phyloP scores from a whole-genome alignment of 2,888 invertebrate genomes.

The Bombylius discolor region DNA sequence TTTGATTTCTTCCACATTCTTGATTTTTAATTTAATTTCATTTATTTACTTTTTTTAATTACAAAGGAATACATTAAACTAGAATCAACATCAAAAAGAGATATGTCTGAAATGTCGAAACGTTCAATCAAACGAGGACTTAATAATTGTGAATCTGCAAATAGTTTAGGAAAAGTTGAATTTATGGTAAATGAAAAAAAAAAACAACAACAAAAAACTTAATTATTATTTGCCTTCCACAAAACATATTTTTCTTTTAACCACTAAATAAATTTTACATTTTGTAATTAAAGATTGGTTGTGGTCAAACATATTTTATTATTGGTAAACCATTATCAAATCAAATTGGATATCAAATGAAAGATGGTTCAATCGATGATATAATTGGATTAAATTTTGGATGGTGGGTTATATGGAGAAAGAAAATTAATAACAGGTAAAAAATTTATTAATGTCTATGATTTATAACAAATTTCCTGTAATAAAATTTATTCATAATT shows the following conservation, averaged over 20 bases:
- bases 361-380: conserved; percentile 32
- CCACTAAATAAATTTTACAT: background rate
- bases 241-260: too few species aligned
- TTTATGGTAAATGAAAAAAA: conserved; percentile 25
- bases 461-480: background rate
- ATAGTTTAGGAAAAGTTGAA: conserved; percentile 31
- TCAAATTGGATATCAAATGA: conserved; percentile 33
- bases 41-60: background rate
- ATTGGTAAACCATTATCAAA: conserved; percentile 31
- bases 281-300: conserved; percentile 28
- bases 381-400: conserved; percentile 32
- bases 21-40: too few species aligned
- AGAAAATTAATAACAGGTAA: conserved; percentile 28
- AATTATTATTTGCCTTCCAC: too few species aligned
- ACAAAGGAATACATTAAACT: conserved; percentile 31
- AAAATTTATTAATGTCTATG: background rate
- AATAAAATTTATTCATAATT: background rate
- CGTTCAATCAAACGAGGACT: conserved; percentile 28
- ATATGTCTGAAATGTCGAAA: conserved; percentile 30
- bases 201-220: too few species aligned
- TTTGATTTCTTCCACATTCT: too few species aligned
- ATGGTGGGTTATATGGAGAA: conserved; percentile 35
- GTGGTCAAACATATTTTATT: conserved; percentile 28
- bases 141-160: conserved; percentile 22
- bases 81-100: conserved; percentile 28